Conservation (phyloP, 2,888 invertebrate species). For the Meteorus cinctellus region DNA sequence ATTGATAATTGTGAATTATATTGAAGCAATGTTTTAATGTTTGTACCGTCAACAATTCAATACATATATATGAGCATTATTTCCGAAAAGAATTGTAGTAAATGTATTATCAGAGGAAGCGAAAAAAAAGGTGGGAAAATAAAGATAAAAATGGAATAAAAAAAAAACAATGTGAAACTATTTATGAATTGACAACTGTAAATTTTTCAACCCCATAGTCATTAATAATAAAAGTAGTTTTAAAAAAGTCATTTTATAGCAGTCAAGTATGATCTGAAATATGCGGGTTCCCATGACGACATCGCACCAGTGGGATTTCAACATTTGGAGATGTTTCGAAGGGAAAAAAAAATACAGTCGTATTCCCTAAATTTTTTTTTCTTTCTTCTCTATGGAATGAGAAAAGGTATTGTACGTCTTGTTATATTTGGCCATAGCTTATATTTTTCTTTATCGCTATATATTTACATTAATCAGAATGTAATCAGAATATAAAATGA, state of each 20-base stretch:
- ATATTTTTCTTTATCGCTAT: not conserved
- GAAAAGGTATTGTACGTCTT: not conserved
- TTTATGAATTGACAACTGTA: not conserved
- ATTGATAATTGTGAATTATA: not conserved
- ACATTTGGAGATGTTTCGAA: not conserved
- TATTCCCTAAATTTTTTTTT: too few species aligned
- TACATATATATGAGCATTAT: conserved; percentile 2
- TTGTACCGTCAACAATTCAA: conserved; percentile 24
- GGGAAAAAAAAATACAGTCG: not conserved
- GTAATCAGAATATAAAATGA: not conserved
- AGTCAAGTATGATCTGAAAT: not conserved
- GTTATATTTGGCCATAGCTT: not conserved
- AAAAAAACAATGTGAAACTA: not conserved
- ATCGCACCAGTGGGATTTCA: not conserved
- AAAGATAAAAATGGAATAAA: not conserved
- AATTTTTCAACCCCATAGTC: not conserved
- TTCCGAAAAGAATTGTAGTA: conserved; percentile 18
- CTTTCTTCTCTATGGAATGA: too few species aligned
- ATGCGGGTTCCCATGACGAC: conserved; percentile 20
- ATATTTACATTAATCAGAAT: not conserved
- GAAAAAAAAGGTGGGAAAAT: not conserved
- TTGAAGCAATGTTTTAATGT: conserved; percentile 20
- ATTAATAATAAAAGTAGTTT: not conserved
- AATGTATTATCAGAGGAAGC: not conserved
- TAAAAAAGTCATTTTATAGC: not conserved